A percentile compares a stretch with the other conserved stretches of the same genome.
Evolutionary conservation across 2,113 vertebrate species (phyloP).

Genomic region (Pipa parva): DNA sequence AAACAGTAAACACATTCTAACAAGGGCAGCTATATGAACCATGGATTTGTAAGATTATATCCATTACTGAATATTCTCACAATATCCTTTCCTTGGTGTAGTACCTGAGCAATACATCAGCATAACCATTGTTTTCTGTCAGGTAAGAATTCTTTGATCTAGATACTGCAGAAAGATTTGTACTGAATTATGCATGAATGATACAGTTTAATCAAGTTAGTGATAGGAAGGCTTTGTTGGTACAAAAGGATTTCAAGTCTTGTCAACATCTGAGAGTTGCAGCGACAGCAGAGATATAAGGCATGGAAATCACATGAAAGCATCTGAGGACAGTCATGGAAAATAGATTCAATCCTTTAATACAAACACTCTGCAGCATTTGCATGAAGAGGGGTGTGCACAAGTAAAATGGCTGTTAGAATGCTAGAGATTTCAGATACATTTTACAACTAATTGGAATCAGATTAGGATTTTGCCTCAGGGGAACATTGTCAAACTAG

Average conservation of each 20-base stretch:
- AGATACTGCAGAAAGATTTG: conserved; percentile 13
- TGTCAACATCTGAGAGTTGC: conserved; percentile 16
- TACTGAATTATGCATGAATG: conserved; percentile 34
- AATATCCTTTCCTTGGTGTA: neutral
- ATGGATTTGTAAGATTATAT: conserved; percentile 5
- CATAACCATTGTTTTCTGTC: neutral
- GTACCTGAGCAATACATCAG: conserved; percentile 15
- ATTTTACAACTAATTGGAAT: conserved; percentile 83
- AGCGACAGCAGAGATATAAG: conserved; percentile 26
- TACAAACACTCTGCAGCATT: conserved; percentile 71
- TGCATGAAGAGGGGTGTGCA: conserved; percentile 68
- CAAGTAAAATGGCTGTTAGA: conserved; percentile 72
- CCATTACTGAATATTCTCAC: neutral
- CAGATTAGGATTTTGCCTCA: conserved; percentile 78
- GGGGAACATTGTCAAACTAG: conserved; percentile 79
- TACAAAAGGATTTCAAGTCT: conserved; percentile 32
- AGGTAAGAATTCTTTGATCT: conserved; percentile 11
- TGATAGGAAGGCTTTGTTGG: conserved; percentile 32
- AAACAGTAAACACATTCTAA: too few relatives aligned
- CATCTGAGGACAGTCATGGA: conserved; percentile 50
- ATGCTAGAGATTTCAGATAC: conserved; percentile 77
- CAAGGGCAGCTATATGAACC: neutral
- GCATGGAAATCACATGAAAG: conserved; percentile 48
- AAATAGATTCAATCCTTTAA: conserved; percentile 57
- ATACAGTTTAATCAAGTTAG: conserved; percentile 39